Evolutionary conservation across 2,113 vertebrate genomes (phyloP).

Genomic region (Cyphomyrus plagiostoma): DNA sequence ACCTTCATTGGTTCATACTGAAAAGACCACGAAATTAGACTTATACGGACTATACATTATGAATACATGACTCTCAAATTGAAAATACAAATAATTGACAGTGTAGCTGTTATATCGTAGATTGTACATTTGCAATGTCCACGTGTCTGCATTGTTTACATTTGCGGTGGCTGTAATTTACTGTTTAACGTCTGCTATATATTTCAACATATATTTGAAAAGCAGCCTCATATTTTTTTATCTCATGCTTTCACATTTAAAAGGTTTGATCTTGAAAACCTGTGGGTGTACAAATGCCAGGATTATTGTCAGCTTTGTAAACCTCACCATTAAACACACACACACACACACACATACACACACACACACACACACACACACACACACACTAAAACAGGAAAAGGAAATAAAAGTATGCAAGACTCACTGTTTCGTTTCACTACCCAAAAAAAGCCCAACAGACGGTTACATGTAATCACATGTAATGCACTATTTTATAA

Average conservation of each 20-base stretch:
- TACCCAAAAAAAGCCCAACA: constrained; percentile 21
- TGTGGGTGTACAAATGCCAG: not conserved
- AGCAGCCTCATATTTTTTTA: not conserved
- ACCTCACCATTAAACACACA: not conserved
- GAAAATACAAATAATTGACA: not conserved
- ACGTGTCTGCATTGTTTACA: not conserved
- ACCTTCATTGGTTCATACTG: not conserved
- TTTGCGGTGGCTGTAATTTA: not conserved
- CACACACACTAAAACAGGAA: not conserved
- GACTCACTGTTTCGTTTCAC: constrained; percentile 15
- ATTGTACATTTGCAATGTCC: not conserved
- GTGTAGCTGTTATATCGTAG: constrained; percentile 4
- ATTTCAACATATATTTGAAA: not conserved
- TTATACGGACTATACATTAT: not conserved
- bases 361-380: not conserved
- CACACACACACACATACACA: not conserved
- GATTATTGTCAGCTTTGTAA: not conserved
- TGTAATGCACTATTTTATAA: constrained; percentile 36
- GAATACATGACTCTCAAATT: not conserved
- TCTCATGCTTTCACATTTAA: not conserved
- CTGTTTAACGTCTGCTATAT: not conserved
- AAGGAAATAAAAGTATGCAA: not conserved
- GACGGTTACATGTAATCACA: constrained; percentile 37
- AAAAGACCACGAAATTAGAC: constrained; percentile 5
- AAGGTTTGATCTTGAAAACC: not conserved